phyloP scores from a whole-genome alignment of 2,888 invertebrate genomes.

The Acronicta psi region DNA sequence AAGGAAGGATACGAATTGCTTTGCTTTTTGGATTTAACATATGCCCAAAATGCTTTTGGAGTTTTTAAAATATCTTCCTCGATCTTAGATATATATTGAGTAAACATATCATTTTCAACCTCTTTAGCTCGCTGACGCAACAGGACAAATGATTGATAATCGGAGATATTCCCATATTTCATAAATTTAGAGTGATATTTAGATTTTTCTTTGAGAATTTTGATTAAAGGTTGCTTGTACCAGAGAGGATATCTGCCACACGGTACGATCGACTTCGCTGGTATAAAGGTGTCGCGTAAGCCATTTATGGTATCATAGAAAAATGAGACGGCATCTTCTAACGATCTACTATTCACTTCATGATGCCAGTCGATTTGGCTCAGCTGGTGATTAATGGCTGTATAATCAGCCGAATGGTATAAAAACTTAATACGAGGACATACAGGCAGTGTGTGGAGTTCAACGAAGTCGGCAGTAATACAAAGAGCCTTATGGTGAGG shows the following conservation, averaged over 20 bases:
- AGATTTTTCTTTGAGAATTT: conserved; percentile 10
- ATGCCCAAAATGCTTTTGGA: too few relatives aligned
- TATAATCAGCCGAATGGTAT: conserved; percentile 6
- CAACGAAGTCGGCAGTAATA: conserved; percentile 5
- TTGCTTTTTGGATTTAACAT: too few relatives aligned
- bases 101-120: too few relatives aligned
- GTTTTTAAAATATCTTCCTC: too few relatives aligned
- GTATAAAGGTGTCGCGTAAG: conserved; percentile 3
- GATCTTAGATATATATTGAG: too few relatives aligned
- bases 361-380: conserved; percentile 1
- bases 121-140: too few relatives aligned
- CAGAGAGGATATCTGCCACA: conserved; percentile 5
- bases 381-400: not conserved
- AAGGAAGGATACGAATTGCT: too few relatives aligned
- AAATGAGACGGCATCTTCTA: conserved; percentile 5
- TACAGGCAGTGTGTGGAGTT: conserved; percentile 3
- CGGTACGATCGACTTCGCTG: not conserved
- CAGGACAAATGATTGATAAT: too few relatives aligned
- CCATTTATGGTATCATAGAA: conserved; percentile 3
- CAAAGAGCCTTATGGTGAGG: conserved; percentile 6
- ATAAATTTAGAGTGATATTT: conserved; percentile 1
- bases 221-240: conserved; percentile 6
- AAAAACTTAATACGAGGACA: conserved; percentile 1
- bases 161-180: too few relatives aligned
- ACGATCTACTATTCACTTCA: conserved; percentile 4